Percentiles rank a stretch among this genome's conserved stretches.
Evolutionary conservation across 1,140 invertebrate genomes (phyloP).

Genomic region (Linepithema humile): DNA sequence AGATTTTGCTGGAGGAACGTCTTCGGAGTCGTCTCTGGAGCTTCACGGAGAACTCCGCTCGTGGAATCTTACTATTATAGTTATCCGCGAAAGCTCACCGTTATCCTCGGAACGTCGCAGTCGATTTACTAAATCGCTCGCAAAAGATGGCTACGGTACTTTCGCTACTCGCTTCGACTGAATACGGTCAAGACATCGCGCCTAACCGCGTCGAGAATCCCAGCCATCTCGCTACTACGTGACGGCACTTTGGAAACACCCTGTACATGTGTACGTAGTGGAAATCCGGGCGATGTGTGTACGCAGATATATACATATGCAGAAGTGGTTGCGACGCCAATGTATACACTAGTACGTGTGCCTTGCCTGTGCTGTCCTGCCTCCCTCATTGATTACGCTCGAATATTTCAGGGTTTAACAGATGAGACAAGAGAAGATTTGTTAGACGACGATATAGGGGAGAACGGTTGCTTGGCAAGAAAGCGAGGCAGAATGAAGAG

Average conservation of each 20-base stretch:
- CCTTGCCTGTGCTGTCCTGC: not conserved
- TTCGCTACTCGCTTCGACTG: not conserved
- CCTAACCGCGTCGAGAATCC: slow-evolving; percentile 30
- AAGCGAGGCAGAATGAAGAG: not conserved
- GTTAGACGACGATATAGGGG: slow-evolving; percentile 61
- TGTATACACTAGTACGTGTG: slow-evolving; percentile 34
- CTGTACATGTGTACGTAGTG: slow-evolving; percentile 6
- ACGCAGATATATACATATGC: slow-evolving; percentile 47
- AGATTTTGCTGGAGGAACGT: not conserved
- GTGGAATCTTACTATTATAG: not conserved
- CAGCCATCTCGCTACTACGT: slow-evolving; percentile 28
- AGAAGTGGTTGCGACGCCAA: slow-evolving; percentile 35
- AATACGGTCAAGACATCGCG: slow-evolving; percentile 38
- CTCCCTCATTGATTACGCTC: slow-evolving; percentile 69
- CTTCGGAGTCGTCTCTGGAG: too few relatives aligned
- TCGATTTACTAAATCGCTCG: slow-evolving; percentile 14
- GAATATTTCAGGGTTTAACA: slow-evolving; percentile 70
- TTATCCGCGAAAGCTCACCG: not conserved
- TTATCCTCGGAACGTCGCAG: not conserved
- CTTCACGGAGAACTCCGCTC: too few relatives aligned
- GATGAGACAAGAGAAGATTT: slow-evolving; percentile 74
- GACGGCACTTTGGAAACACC: slow-evolving; percentile 44
- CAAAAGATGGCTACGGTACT: not conserved
- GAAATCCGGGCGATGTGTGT: slow-evolving; percentile 8
- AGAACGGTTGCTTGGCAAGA: not conserved